These are phyloP conservation scores for Lineus longissimus DNA, from an alignment of 1,140 invertebrate genomes.

Conservation along the genomic window DNA sequence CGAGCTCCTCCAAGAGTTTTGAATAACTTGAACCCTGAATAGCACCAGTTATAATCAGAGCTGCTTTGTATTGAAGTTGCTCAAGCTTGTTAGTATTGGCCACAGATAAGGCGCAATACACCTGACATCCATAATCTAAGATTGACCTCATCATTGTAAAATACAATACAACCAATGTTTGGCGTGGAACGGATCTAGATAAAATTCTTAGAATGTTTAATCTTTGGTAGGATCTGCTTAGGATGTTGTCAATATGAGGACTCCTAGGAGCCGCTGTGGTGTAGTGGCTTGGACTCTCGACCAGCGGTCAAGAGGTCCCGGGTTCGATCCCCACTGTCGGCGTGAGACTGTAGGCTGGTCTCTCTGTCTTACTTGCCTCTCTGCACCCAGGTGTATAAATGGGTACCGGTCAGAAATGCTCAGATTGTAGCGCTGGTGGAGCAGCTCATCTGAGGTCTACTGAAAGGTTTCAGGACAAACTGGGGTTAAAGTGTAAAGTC, in stretches of 20 bases:
- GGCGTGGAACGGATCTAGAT: conserved; percentile 5
- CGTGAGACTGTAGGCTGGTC: too few relatives aligned
- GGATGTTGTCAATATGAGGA: conserved; percentile 11
- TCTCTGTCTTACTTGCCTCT: too few relatives aligned
- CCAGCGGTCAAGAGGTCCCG: too few relatives aligned
- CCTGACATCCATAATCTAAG: conserved; percentile 17
- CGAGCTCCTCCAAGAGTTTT: conserved; percentile 2
- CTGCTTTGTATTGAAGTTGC: conserved; percentile 13
- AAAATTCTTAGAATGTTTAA: conserved; percentile 5
- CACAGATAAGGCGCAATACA: conserved; percentile 9
- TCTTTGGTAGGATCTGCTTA: conserved; percentile 10
- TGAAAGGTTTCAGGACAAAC: too few relatives aligned
- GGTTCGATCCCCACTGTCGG: too few relatives aligned
- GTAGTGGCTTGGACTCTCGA: too few relatives aligned
- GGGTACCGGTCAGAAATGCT: too few relatives aligned
- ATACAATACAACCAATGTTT: conserved; percentile 14
- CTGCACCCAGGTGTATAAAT: too few relatives aligned
- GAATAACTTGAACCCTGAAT: neutral
- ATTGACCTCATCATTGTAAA: conserved; percentile 14
- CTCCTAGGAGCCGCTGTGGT: too few relatives aligned
- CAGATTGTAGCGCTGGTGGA: too few relatives aligned
- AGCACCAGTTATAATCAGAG: conserved; percentile 15
- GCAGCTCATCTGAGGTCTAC: too few relatives aligned
- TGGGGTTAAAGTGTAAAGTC: too few relatives aligned
- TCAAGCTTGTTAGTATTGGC: conserved; percentile 12